A percentile compares a stretch with the other conserved stretches of the same genome.
Conservation (phyloP, 92 coral and sea anemone genomes). For the Epizoanthus stellaris region DNA sequence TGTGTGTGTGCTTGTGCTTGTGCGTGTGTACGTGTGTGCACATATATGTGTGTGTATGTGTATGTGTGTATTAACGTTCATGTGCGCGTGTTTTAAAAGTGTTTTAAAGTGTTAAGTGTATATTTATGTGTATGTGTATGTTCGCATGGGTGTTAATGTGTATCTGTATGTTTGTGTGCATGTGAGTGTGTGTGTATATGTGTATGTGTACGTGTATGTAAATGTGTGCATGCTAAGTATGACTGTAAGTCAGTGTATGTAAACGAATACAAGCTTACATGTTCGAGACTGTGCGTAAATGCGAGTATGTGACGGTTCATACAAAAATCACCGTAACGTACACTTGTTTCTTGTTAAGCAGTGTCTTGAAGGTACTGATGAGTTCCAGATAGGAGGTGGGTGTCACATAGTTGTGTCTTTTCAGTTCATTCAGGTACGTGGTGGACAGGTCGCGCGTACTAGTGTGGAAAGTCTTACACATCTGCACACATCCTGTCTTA, state of each 20-base stretch:
- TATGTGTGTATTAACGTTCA: background rate
- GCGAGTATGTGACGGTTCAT: background rate
- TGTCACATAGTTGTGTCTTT: slow-evolving; percentile 99
- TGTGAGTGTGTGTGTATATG: background rate
- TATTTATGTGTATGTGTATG: background rate
- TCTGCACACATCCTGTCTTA: slow-evolving; percentile 87
- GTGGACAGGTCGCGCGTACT: slow-evolving; percentile 88
- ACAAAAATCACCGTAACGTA: slow-evolving; percentile 47
- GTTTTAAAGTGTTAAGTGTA: background rate
- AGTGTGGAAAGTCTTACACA: slow-evolving; percentile 97
- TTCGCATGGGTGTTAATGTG: background rate
- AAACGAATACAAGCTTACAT: background rate
- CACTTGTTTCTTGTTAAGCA: slow-evolving; percentile 97
- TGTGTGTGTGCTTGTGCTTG: no score
- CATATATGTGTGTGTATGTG: background rate
- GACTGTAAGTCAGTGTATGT: background rate
- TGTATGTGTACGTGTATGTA: no score
- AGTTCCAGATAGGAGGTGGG: slow-evolving; percentile 98
- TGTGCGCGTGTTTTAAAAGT: background rate
- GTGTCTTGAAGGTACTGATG: slow-evolving; percentile 92
- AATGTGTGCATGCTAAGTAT: background rate
- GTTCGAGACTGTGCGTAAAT: background rate
- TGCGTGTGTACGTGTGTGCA: no score
- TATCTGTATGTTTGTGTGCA: no score
- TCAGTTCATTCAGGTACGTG: slow-evolving; percentile 84